Conservation (phyloP, 2,113 vertebrate genomes). For the Protobothrops mucrosquamatus region DNA sequence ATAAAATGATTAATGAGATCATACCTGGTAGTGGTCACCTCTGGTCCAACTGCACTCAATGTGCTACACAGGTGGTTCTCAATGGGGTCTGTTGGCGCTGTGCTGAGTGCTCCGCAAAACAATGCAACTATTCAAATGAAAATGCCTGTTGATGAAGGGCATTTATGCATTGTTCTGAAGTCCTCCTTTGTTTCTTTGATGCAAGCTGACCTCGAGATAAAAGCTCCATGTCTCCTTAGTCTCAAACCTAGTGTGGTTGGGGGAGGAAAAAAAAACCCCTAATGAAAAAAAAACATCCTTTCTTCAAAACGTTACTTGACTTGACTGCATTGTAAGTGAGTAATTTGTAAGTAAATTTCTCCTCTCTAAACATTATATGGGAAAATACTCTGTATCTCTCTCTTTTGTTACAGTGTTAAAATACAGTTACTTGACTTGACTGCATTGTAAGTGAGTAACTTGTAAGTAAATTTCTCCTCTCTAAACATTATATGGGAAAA, state of each 20-base stretch:
- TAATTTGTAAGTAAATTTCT: neutral
- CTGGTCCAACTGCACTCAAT: neutral
- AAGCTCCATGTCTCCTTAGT: neutral
- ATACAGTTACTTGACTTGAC: neutral
- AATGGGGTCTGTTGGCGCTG: neutral
- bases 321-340: neutral
- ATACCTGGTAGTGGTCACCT: neutral
- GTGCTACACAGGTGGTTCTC: neutral
- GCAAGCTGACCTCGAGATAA: neutral
- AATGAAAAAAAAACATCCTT: neutral
- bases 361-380: neutral
- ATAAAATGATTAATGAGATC: neutral
- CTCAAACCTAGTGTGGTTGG: neutral
- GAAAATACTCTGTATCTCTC: neutral
- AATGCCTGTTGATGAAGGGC: neutral
- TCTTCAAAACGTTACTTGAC: neutral
- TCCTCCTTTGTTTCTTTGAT: neutral
- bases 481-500: neutral
- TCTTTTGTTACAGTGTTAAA: neutral
- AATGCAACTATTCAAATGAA: neutral
- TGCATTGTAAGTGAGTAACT: neutral
- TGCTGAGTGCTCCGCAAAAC: neutral
- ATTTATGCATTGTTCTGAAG: neutral
- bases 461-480: neutral
- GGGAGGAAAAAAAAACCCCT: accelerated